Evolutionary conservation across 2,888 invertebrate genomes (phyloP).

Genomic region (Bimastos eiseni): DNA sequence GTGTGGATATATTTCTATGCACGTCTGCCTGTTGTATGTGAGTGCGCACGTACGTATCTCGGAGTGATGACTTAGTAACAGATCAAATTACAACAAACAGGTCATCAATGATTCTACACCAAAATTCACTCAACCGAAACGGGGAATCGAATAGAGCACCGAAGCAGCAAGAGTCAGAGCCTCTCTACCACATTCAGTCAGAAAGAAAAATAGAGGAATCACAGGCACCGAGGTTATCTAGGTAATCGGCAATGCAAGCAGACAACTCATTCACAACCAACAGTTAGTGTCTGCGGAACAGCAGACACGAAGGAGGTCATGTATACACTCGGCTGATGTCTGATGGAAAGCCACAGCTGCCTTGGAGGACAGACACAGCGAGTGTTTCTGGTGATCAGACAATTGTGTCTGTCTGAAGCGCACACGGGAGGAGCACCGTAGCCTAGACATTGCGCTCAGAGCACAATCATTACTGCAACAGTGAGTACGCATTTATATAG

Average conservation of each 20-base stretch:
- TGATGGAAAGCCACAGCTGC: neutral
- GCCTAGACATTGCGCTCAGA: too few species aligned
- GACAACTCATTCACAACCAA: neutral
- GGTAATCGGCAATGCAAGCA: neutral
- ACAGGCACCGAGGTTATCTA: neutral
- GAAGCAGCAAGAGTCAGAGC: neutral
- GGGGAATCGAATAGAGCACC: neutral
- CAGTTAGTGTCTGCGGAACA: neutral
- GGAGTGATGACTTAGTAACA: too few species aligned
- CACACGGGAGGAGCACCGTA: neutral
- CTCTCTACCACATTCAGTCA: neutral
- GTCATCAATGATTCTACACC: too few species aligned
- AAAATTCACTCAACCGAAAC: neutral
- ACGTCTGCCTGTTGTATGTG: too few species aligned
- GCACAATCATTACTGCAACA: neutral
- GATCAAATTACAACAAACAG: too few species aligned
- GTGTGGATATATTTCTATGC: neutral
- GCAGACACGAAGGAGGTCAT: neutral
- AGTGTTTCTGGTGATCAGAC: neutral
- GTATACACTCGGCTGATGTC: neutral
- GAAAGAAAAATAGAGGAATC: neutral
- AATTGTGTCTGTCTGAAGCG: neutral
- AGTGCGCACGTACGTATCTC: neutral
- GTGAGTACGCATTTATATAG: neutral
- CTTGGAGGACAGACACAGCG: neutral